Evolutionary conservation across 2,113 vertebrate species (phyloP).

Genomic region (Carassius carassius): DNA sequence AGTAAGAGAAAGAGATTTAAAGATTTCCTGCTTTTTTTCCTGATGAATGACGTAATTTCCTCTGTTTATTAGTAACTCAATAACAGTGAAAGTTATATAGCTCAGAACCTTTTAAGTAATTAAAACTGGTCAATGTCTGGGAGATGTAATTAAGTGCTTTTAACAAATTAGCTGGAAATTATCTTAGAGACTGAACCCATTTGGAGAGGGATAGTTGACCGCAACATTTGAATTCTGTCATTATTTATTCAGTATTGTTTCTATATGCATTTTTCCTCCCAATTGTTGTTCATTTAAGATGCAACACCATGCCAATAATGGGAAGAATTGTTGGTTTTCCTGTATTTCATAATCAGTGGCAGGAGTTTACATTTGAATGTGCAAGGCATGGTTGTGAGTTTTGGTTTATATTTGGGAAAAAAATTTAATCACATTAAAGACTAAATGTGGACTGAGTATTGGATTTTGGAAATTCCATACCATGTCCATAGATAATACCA

Average conservation of each 20-base stretch:
- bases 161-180: constrained; percentile 7
- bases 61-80: constrained; percentile 43
- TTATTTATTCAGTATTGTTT: neutral
- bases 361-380: neutral
- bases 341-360: neutral
- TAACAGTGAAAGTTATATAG: constrained; percentile 52
- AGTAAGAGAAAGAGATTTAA: too few relatives aligned
- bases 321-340: neutral
- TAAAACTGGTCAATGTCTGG: constrained; percentile 13
- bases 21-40: constrained; percentile 60
- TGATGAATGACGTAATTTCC: constrained; percentile 42
- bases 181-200: neutral
- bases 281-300: neutral
- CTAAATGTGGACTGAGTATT: neutral
- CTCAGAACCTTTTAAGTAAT: constrained; percentile 52
- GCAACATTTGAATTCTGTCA: neutral
- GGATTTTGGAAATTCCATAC: neutral
- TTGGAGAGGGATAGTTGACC: neutral
- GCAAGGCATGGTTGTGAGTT: neutral
- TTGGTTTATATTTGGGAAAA: neutral
- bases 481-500: neutral
- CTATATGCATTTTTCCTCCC: neutral
- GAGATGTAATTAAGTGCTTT: neutral
- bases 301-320: neutral
- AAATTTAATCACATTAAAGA: neutral